A percentile compares a stretch with the other conserved stretches of the same genome.
Conservation (phyloP, 2,797 vertebrate genomes). For the Carduelis carduelis region DNA sequence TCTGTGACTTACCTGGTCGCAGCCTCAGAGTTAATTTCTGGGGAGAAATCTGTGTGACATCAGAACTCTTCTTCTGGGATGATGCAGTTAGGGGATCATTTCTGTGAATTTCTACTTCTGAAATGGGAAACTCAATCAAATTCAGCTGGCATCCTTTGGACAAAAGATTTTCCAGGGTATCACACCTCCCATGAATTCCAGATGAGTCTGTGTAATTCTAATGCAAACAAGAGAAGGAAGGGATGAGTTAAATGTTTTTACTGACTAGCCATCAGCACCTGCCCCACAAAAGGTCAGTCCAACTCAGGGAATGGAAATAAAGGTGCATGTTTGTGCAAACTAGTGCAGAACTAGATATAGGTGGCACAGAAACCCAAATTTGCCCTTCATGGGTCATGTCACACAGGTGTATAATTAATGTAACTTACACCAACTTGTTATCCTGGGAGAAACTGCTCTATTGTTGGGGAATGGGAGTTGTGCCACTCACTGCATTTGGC, state of each 20-base stretch:
- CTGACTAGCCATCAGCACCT: neutral
- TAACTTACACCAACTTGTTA: neutral
- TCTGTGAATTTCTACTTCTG: slow-evolving; percentile 76
- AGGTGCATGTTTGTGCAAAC: neutral
- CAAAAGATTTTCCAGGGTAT: slow-evolving; percentile 80
- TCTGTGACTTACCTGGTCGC: slow-evolving; percentile 81
- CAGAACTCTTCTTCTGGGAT: slow-evolving; percentile 68
- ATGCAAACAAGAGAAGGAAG: slow-evolving; percentile 9
- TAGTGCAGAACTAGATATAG: neutral
- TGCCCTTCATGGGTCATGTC: slow-evolving; percentile 19
- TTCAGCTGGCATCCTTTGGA: slow-evolving; percentile 82
- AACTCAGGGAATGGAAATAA: neutral
- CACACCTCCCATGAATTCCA: slow-evolving; percentile 83
- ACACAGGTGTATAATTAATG: slow-evolving; percentile 9
- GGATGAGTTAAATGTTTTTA: slow-evolving; percentile 17
- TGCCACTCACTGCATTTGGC: slow-evolving; percentile 1
- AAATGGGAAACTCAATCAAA: slow-evolving; percentile 85
- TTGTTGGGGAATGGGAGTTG: slow-evolving; percentile 35
- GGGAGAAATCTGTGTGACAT: slow-evolving; percentile 89
- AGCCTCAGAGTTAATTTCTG: slow-evolving; percentile 88
- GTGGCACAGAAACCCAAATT: neutral
- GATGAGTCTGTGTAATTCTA: slow-evolving; percentile 91
- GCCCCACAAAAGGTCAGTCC: neutral
- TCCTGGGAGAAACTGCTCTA: neutral
- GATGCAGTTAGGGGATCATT: slow-evolving; percentile 79